phyloP scores from a whole-genome alignment of 2,797 vertebrate genomes.

The Sebastes minor region DNA sequence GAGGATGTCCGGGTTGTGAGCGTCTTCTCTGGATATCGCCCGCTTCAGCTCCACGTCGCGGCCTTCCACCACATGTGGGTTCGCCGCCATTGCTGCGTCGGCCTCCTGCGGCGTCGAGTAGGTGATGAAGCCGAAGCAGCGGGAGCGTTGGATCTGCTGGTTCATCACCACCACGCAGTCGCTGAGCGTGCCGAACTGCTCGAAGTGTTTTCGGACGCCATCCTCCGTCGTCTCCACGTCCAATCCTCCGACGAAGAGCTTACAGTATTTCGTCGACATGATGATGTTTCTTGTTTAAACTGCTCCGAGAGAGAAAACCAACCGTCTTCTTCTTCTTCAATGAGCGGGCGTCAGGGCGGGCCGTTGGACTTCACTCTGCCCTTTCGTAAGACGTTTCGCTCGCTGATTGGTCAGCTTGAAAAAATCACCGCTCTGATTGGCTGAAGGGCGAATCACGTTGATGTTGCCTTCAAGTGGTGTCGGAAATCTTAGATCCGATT shows the following conservation, averaged over 20 bases:
- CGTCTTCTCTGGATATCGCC: slow-evolving; percentile 94
- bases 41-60: slow-evolving; percentile 95
- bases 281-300: slow-evolving; percentile 30
- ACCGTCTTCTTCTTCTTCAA: slow-evolving; percentile 77
- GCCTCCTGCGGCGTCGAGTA: slow-evolving; percentile 94
- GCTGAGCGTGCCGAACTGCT: slow-evolving; percentile 91
- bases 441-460: background rate
- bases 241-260: slow-evolving; percentile 97
- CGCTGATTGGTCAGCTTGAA: slow-evolving; percentile 64
- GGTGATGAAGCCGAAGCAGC: slow-evolving; percentile 98
- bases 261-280: slow-evolving; percentile 88
- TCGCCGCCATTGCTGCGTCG: slow-evolving; percentile 95
- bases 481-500: background rate
- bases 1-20: slow-evolving; percentile 91
- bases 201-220: slow-evolving; percentile 92
- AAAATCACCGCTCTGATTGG: slow-evolving; percentile 19
- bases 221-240: slow-evolving; percentile 95
- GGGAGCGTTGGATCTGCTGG: slow-evolving; percentile 92
- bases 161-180: slow-evolving; percentile 98
- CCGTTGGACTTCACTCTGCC: background rate
- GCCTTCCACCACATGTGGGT: slow-evolving; percentile 95
- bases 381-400: slow-evolving; percentile 45
- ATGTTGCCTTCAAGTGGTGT: slow-evolving; percentile 32
- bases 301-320: too few relatives aligned
- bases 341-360: slow-evolving; percentile 63